Conservation (phyloP, 2,888 invertebrate species). For the Meteorus colon region DNA sequence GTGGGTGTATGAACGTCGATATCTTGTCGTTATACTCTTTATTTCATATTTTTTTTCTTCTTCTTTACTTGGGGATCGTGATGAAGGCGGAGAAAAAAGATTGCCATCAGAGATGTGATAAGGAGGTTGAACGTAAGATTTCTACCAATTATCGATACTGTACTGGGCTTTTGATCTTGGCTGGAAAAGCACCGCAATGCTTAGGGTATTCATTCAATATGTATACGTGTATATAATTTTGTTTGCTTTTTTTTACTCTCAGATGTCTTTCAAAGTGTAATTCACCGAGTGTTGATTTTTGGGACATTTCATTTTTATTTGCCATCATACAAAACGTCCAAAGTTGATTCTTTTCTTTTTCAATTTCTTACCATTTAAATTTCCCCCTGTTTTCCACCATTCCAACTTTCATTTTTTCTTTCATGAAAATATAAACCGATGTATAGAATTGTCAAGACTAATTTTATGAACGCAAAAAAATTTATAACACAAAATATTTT, state of each 20-base stretch:
- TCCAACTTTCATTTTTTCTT: too few species aligned
- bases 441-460: too few species aligned
- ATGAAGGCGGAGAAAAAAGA: slow-evolving; percentile 38
- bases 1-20: slow-evolving; percentile 17
- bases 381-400: background rate
- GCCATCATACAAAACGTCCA: slow-evolving; percentile 38
- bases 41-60: slow-evolving; percentile 1
- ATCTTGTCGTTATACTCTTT: background rate
- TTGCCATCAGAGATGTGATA: slow-evolving; percentile 13
- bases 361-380: slow-evolving; percentile 1
- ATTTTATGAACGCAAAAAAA: too few species aligned
- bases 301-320: slow-evolving; percentile 64
- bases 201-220: slow-evolving; percentile 22
- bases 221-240: slow-evolving; percentile 4
- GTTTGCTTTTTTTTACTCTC: slow-evolving; percentile 8
- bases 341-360: background rate
- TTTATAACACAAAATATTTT: too few species aligned
- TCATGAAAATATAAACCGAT: too few species aligned
- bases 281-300: slow-evolving; percentile 66
- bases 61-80: slow-evolving; percentile 40
- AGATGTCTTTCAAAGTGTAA: background rate
- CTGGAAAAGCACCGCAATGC: slow-evolving; percentile 39
- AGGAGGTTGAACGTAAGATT: slow-evolving; percentile 61
- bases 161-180: slow-evolving; percentile 66
- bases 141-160: slow-evolving; percentile 70